Percentiles rank a stretch among this genome's conserved stretches.
Evolutionary conservation across 1,140 invertebrate species (phyloP).

Genomic region (Adelges cooleyi): DNA sequence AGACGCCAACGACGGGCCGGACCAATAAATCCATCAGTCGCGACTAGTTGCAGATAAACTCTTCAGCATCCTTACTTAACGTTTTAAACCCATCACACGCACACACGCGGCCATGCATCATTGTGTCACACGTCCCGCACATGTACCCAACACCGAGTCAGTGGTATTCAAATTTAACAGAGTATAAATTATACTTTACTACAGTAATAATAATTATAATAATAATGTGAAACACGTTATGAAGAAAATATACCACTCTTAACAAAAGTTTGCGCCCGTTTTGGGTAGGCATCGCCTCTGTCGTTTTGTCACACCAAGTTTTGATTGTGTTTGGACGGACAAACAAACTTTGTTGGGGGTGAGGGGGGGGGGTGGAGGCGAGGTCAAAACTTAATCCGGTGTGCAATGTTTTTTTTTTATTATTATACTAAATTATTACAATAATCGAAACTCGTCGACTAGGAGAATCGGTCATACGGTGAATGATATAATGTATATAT

Average conservation of each 20-base stretch:
- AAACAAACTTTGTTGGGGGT: too few species aligned
- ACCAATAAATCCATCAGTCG: constrained; percentile 28
- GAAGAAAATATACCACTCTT: not conserved
- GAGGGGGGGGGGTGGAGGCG: too few species aligned
- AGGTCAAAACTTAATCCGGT: too few species aligned
- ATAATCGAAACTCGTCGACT: too few species aligned
- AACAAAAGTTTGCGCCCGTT: too few species aligned
- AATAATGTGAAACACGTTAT: too few species aligned
- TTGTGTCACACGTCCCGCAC: constrained; percentile 10
- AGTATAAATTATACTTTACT: not conserved
- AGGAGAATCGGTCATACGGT: too few species aligned
- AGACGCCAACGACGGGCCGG: constrained; percentile 14
- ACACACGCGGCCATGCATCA: constrained; percentile 18
- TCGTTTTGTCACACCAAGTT: not conserved
- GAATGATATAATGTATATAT: too few species aligned
- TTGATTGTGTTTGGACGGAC: too few species aligned
- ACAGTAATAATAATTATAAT: not conserved
- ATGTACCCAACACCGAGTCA: not conserved
- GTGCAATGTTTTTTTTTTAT: too few species aligned
- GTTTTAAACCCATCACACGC: not conserved
- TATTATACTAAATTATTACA: too few species aligned
- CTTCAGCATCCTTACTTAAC: constrained; percentile 4
- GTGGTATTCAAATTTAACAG: constrained; percentile 8
- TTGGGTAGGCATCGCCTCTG: not conserved
- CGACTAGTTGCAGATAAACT: constrained; percentile 18